A percentile compares a stretch with the other conserved stretches of the same genome.
Evolutionary conservation across 37 sponge, comb jelly and placozoan genomes (phyloP).

Genomic region (Ianthella basta): DNA sequence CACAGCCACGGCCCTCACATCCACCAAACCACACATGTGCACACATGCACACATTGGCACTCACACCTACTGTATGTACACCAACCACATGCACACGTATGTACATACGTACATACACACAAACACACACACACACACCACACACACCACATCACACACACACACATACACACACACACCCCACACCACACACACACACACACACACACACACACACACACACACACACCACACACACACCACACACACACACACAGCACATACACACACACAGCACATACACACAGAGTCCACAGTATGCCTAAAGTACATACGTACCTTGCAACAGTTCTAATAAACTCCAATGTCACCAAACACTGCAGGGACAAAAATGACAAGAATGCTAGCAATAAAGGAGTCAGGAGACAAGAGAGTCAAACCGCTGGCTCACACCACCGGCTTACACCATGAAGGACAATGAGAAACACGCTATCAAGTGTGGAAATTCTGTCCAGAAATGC

Average conservation of each 20-base stretch:
- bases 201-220: constrained; percentile 1
- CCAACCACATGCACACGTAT: background rate
- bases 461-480: too few species aligned
- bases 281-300: too few species aligned
- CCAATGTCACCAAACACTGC: constrained; percentile 60
- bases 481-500: too few species aligned
- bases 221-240: background rate
- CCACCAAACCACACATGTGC: too few species aligned
- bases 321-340: constrained; percentile 34
- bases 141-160: background rate
- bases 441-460: too few species aligned
- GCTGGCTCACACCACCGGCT: too few species aligned
- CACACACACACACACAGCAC: background rate
- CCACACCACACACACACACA: background rate
- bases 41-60: background rate
- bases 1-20: too few species aligned
- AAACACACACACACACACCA: constrained; percentile 27
- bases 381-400: too few species aligned
- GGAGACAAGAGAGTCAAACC: too few species aligned
- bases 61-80: background rate
- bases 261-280: background rate
- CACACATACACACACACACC: too few species aligned
- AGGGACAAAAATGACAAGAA: background rate
- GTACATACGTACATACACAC: background rate
- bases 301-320: too few species aligned